phyloP scores from a whole-genome alignment of 2,888 invertebrate genomes.

The Eilema depressum region DNA sequence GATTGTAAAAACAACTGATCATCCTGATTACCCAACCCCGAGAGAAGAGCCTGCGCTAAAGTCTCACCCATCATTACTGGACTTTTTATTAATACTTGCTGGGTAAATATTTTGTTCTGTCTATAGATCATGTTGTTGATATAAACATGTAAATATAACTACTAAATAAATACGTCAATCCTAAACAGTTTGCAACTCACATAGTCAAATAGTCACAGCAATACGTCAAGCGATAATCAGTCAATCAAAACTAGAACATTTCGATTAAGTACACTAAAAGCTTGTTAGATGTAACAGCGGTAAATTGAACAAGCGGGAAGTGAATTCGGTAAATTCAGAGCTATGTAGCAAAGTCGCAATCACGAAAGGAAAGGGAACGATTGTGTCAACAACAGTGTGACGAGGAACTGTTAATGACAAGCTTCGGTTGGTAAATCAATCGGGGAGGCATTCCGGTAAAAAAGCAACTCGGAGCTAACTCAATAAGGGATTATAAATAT shows the following conservation, averaged over 20 bases:
- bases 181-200: neutral
- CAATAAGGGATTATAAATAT: conserved; percentile 3
- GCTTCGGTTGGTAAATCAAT: conserved; percentile 20
- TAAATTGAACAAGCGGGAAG: conserved; percentile 14
- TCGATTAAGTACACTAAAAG: conserved; percentile 4
- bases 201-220: neutral
- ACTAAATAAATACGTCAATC: neutral
- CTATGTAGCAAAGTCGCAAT: conserved; percentile 19
- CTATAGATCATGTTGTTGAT: neutral
- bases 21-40: no score
- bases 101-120: no score
- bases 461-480: neutral
- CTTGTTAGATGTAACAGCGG: conserved; percentile 4
- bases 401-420: conserved; percentile 22
- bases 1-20: no score
- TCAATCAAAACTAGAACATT: conserved; percentile 2
- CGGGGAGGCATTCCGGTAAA: neutral
- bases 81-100: no score
- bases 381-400: conserved; percentile 19
- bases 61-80: no score
- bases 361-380: conserved; percentile 16
- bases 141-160: neutral
- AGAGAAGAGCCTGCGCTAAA: no score
- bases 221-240: neutral
- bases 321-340: conserved; percentile 13